phyloP scores from a whole-genome alignment of 2,797 vertebrate species.

The Chaetophractus vellerosus region DNA sequence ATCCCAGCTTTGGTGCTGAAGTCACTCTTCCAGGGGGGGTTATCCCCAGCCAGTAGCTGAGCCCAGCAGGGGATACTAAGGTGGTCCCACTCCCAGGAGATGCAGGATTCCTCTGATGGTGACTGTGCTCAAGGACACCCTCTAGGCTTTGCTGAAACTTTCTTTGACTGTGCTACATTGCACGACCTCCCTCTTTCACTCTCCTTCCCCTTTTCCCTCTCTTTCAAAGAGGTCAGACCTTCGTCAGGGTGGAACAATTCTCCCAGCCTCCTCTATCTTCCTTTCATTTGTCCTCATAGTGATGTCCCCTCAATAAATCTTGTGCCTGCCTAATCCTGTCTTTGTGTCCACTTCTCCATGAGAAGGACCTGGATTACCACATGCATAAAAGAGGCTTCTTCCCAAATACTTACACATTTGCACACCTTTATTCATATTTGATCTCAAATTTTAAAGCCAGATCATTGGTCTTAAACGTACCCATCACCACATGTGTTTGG shows the following conservation, averaged over 20 bases:
- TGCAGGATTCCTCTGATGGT: background rate
- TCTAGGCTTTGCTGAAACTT: background rate
- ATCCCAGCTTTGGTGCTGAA: background rate
- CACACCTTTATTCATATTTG: background rate
- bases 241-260: rapidly evolving
- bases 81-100: background rate
- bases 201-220: background rate
- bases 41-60: background rate
- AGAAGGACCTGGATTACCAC: background rate
- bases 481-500: background rate
- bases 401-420: background rate
- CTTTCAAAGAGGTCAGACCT: background rate
- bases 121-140: background rate
- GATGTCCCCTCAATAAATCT: background rate
- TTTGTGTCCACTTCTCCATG: background rate
- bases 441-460: background rate
- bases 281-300: background rate
- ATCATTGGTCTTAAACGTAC: conserved; percentile 2
- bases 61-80: background rate
- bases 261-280: background rate
- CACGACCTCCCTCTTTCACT: background rate
- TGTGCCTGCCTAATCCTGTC: background rate
- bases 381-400: background rate
- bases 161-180: background rate
- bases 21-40: background rate